Percentiles rank a stretch among this genome's conserved stretches.
These are phyloP conservation scores for Colaptes auratus DNA, from an alignment of 2,113 vertebrate species.

Conservation along the genomic window DNA sequence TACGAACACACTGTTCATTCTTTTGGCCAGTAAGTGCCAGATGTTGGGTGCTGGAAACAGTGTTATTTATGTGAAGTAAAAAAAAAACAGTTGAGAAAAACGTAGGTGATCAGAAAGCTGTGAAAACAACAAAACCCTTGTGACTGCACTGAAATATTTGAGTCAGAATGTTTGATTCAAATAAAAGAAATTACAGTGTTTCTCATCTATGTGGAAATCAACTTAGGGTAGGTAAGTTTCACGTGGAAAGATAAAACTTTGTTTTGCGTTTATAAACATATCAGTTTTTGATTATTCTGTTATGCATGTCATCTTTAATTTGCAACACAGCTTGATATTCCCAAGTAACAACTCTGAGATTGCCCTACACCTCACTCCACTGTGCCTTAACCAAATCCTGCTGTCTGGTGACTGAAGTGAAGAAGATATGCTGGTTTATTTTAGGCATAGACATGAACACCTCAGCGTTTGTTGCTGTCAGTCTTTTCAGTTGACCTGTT, in stretches of 20 bases:
- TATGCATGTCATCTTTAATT: neutral
- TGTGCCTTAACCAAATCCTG: neutral
- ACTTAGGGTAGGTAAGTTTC: slow-evolving; percentile 28
- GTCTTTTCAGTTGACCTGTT: neutral
- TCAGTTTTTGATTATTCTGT: slow-evolving; percentile 54
- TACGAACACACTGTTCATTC: slow-evolving; percentile 70
- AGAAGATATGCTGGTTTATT: neutral
- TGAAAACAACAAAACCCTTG: slow-evolving; percentile 53
- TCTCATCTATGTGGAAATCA: neutral
- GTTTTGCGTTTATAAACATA: slow-evolving; percentile 45
- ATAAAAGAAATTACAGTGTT: slow-evolving; percentile 27
- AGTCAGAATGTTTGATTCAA: slow-evolving; percentile 46
- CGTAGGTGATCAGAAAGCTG: slow-evolving; percentile 52
- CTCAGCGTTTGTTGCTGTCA: neutral
- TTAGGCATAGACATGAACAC: neutral
- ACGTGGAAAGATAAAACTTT: slow-evolving; percentile 4
- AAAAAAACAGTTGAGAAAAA: neutral
- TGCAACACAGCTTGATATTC: neutral
- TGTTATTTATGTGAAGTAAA: slow-evolving; percentile 57
- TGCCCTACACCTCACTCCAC: neutral
- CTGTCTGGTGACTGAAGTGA: neutral
- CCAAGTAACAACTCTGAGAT: neutral
- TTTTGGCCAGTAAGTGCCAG: slow-evolving; percentile 74
- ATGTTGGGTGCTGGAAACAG: slow-evolving; percentile 68
- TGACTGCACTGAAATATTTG: neutral